These are phyloP conservation scores for Achroia grisella DNA, from an alignment of 1,140 invertebrate species.

Conservation along the genomic window DNA sequence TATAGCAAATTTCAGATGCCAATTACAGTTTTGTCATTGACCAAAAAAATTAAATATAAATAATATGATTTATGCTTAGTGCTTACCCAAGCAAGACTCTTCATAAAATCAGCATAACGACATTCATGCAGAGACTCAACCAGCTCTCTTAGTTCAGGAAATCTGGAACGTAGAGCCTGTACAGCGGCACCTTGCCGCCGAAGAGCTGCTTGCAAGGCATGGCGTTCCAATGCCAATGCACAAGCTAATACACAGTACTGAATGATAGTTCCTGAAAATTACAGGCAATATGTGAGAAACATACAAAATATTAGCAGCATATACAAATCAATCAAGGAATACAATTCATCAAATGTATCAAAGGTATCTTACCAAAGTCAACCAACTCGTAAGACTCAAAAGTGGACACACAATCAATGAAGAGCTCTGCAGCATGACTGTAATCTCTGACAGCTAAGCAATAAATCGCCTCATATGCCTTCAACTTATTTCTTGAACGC, in stretches of 20 bases:
- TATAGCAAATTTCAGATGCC: too few relatives aligned
- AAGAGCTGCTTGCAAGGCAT: conserved; percentile 64
- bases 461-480: conserved; percentile 96
- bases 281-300: not conserved
- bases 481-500: conserved; percentile 97
- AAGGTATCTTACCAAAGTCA: conserved; percentile 79
- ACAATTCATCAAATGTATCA: not conserved
- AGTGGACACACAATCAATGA: conserved; percentile 98
- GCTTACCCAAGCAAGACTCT: conserved; percentile 84
- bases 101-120: conserved; percentile 97
- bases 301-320: too few relatives aligned
- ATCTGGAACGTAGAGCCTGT: conserved; percentile 92
- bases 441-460: conserved; percentile 97
- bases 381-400: conserved; percentile 99
- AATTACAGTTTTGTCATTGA: too few relatives aligned
- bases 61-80: too few relatives aligned
- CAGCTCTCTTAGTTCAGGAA: conserved; percentile 91
- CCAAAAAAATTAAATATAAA: too few relatives aligned
- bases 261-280: conserved; percentile 63
- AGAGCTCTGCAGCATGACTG: conserved; percentile 93
- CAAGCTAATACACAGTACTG: conserved; percentile 72
- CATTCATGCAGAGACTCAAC: conserved; percentile 98
- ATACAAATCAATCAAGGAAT: too few relatives aligned
- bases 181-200: conserved; percentile 91
- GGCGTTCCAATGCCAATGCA: conserved; percentile 62